Evolutionary conservation across 2,113 vertebrate species (phyloP).

Genomic region (Limanda limanda): DNA sequence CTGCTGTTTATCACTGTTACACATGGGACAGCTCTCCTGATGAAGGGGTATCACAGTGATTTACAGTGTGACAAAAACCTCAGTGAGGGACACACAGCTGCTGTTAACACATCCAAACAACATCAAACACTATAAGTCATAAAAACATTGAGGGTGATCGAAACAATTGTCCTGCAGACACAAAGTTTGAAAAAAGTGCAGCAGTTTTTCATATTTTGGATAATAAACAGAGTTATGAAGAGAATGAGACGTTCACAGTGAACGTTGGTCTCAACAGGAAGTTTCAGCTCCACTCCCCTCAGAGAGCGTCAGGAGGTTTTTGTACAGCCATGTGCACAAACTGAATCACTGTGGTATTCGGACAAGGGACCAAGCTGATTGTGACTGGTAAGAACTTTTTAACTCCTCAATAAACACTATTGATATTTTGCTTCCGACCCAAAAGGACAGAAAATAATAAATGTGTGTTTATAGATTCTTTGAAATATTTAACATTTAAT

Average conservation of each 20-base stretch:
- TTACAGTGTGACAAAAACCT: too few species aligned
- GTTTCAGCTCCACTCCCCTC: constrained; percentile 65
- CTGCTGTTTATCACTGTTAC: too few species aligned
- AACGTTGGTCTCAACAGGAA: constrained; percentile 28
- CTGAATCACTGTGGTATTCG: constrained; percentile 81
- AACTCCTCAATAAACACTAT: background rate
- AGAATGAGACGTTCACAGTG: constrained; percentile 9
- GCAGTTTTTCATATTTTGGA: background rate
- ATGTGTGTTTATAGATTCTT: background rate
- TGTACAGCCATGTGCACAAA: constrained; percentile 68
- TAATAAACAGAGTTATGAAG: background rate
- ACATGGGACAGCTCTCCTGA: too few species aligned
- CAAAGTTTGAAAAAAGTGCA: background rate
- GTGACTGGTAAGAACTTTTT: constrained; percentile 66
- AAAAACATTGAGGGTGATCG: background rate
- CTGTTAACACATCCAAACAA: background rate
- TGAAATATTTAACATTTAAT: background rate
- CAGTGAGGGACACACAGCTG: background rate
- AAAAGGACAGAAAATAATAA: background rate
- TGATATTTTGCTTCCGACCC: background rate
- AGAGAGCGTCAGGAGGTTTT: constrained; percentile 72
- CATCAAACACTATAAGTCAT: background rate
- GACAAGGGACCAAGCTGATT: constrained; percentile 74
- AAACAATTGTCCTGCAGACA: background rate
- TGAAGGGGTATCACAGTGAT: too few species aligned